Percentiles rank a stretch among this genome's conserved stretches.
Conservation (phyloP, 2,888 invertebrate species). For the Epistrophella euchroma region DNA sequence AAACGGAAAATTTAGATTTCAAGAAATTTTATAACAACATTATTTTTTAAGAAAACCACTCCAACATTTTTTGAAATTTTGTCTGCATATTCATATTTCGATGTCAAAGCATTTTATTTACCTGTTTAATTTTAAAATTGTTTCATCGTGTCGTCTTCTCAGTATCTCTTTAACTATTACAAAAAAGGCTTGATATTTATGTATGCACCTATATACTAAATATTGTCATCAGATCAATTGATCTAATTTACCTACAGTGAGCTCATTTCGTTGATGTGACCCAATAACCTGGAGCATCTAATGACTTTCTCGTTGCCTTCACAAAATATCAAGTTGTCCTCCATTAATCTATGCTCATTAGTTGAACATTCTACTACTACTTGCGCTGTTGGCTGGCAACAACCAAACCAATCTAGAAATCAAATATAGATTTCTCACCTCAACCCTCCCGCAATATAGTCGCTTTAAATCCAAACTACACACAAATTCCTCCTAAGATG, state of each 20-base stretch:
- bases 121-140: too few relatives aligned
- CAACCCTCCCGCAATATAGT: background rate
- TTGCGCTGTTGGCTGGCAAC: background rate
- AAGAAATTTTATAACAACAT: too few relatives aligned
- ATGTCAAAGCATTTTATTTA: too few relatives aligned
- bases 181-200: too few relatives aligned
- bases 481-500: background rate
- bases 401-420: conserved; percentile 22
- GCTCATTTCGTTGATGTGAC: background rate
- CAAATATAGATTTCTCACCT: conserved; percentile 27
- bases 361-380: conserved; percentile 23
- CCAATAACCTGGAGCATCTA: conserved; percentile 8
- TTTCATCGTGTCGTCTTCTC: too few relatives aligned
- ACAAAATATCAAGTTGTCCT: background rate
- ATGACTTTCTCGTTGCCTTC: background rate
- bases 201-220: too few relatives aligned
- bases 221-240: background rate
- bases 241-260: background rate
- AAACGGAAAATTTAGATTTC: too few relatives aligned
- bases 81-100: too few relatives aligned
- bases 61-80: too few relatives aligned
- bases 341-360: conserved; percentile 29
- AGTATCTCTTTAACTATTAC: too few relatives aligned
- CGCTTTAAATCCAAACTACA: background rate
- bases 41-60: too few relatives aligned